These are phyloP conservation scores for Passer montanus DNA, from an alignment of 2,113 vertebrate genomes.

Conservation along the genomic window DNA sequence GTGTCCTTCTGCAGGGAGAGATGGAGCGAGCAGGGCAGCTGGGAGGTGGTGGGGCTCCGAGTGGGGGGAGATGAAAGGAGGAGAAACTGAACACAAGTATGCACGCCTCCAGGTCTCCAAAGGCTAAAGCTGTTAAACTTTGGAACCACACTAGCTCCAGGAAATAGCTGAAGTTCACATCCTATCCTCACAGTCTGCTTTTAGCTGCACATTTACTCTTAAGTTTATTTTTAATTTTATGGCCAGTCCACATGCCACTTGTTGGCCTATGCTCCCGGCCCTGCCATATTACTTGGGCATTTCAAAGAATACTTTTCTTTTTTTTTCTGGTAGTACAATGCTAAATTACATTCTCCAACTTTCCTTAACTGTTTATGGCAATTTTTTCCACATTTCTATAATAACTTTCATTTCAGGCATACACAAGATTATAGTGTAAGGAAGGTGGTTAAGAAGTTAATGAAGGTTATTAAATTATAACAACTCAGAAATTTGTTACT, in stretches of 20 bases:
- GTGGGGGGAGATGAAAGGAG: slow-evolving; percentile 65
- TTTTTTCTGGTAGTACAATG: not conserved
- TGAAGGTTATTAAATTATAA: not conserved
- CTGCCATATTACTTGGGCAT: not conserved
- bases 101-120: slow-evolving; percentile 66
- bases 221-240: slow-evolving; percentile 68
- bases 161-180: slow-evolving; percentile 69
- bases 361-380: not conserved
- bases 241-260: not conserved
- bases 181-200: slow-evolving; percentile 61
- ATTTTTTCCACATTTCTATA: not conserved
- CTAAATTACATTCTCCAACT: not conserved
- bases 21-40: slow-evolving; percentile 26
- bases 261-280: not conserved
- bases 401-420: not conserved
- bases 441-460: not conserved
- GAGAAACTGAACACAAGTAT: slow-evolving; percentile 62
- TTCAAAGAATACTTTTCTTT: not conserved
- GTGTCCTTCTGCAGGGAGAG: slow-evolving; percentile 11
- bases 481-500: not conserved
- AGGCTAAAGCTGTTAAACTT: slow-evolving; percentile 69
- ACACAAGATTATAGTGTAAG: not conserved
- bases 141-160: slow-evolving; percentile 55
- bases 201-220: slow-evolving; percentile 55
- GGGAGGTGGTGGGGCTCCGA: not conserved